A percentile compares a stretch with the other conserved stretches of the same genome.
These are phyloP conservation scores for Ectemnius lituratus DNA, from an alignment of 2,888 invertebrate genomes.

Conservation along the genomic window DNA sequence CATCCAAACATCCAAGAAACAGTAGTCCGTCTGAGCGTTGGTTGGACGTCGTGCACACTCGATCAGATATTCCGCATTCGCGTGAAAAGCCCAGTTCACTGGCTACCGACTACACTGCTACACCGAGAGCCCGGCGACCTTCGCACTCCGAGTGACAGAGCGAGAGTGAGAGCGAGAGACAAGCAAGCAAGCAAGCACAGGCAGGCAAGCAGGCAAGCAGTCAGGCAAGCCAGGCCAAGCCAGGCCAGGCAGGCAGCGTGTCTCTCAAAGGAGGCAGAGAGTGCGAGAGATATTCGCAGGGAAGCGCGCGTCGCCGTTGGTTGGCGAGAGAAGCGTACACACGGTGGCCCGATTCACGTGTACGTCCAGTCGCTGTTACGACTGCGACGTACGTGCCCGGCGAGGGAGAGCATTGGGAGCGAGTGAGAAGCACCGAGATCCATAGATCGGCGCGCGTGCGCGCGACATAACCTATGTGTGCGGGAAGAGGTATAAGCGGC, in stretches of 20 bases:
- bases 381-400: constrained; percentile 10
- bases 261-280: too few relatives aligned
- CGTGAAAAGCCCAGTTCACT: too few relatives aligned
- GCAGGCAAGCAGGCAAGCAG: too few relatives aligned
- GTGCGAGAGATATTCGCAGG: background rate
- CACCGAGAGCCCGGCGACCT: too few relatives aligned
- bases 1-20: background rate
- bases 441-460: constrained; percentile 35
- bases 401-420: constrained; percentile 28
- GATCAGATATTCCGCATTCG: too few relatives aligned
- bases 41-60: background rate
- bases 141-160: too few relatives aligned
- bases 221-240: too few relatives aligned
- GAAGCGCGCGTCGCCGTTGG: constrained; percentile 1
- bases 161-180: too few relatives aligned
- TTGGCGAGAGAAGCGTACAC: background rate
- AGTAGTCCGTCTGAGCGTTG: background rate
- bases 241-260: too few relatives aligned
- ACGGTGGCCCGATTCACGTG: constrained; percentile 3
- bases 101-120: too few relatives aligned
- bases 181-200: too few relatives aligned
- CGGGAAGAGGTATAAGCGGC: constrained; percentile 17
- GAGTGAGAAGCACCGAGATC: constrained; percentile 20
- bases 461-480: constrained; percentile 52
- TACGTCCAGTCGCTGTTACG: constrained; percentile 7